phyloP scores from a whole-genome alignment of 2,888 invertebrate species.

The Ephialtes manifestator region DNA sequence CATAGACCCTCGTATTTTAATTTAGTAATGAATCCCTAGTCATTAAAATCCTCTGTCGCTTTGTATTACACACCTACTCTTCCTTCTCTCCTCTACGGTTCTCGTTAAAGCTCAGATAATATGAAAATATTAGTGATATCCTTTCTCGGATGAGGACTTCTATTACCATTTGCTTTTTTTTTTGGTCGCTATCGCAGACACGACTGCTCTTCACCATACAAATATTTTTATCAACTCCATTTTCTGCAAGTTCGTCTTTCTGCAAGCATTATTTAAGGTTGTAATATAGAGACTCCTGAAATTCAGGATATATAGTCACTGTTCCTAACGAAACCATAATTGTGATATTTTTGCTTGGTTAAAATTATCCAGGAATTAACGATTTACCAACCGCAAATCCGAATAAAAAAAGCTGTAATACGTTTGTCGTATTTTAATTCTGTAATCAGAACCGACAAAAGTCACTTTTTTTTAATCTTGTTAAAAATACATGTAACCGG shows the following conservation, averaged over 20 bases:
- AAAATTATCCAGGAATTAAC: background rate
- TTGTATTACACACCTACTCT: slow-evolving; percentile 33
- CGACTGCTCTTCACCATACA: background rate
- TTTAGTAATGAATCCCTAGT: slow-evolving; percentile 52
- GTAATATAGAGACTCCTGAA: background rate
- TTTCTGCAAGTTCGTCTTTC: background rate
- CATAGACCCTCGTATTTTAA: slow-evolving; percentile 44
- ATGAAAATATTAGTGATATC: background rate
- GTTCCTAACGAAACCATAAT: background rate
- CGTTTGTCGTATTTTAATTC: background rate
- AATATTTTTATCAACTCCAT: background rate
- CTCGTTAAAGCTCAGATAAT: background rate
- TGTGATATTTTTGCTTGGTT: background rate
- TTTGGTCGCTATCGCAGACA: background rate
- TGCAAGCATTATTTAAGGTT: background rate
- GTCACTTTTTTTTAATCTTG: too few relatives aligned
- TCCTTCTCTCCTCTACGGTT: background rate
- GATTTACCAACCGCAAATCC: background rate
- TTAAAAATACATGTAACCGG: too few relatives aligned
- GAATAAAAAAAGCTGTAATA: background rate
- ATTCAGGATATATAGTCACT: background rate
- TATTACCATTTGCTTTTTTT: background rate
- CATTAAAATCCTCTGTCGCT: slow-evolving; percentile 48
- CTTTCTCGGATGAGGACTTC: background rate
- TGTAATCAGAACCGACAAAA: too few relatives aligned